Evolutionary conservation across 2,113 vertebrate species (phyloP).

Genomic region (Abramis brama): DNA sequence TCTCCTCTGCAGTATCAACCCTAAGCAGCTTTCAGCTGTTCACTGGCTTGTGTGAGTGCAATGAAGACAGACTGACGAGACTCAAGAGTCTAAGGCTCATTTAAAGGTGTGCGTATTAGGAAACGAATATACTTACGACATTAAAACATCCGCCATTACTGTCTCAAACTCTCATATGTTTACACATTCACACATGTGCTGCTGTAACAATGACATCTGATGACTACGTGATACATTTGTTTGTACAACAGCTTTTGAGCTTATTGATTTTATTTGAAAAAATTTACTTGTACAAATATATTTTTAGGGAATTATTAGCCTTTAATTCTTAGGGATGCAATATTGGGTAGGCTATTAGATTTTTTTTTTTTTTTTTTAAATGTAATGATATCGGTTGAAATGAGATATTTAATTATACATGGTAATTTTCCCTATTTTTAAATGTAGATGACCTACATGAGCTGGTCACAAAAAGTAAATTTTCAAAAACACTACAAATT

Average conservation of each 20-base stretch:
- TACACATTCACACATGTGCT: not conserved
- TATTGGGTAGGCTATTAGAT: not conserved
- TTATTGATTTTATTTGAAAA: not conserved
- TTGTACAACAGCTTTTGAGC: not conserved
- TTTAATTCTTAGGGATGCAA: not conserved
- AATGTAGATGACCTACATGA: no score
- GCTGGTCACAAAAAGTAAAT: no score
- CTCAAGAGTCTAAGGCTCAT: slow-evolving; percentile 39
- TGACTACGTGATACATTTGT: no score
- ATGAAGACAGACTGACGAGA: slow-evolving; percentile 17
- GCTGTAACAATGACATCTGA: not conserved
- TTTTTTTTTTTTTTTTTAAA: no score
- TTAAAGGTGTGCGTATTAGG: not conserved
- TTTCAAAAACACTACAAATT: no score
- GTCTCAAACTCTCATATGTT: not conserved
- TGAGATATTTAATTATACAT: no score
- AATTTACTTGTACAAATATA: not conserved
- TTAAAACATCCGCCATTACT: slow-evolving; percentile 23
- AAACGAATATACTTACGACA: not conserved
- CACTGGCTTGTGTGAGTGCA: slow-evolving; percentile 3
- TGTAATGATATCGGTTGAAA: no score
- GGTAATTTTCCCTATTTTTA: no score
- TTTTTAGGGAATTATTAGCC: not conserved
- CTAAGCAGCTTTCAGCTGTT: slow-evolving; percentile 36
- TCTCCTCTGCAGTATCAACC: slow-evolving; percentile 38